Conservation (phyloP, 2,113 vertebrate genomes). For the Steatornis caripensis region DNA sequence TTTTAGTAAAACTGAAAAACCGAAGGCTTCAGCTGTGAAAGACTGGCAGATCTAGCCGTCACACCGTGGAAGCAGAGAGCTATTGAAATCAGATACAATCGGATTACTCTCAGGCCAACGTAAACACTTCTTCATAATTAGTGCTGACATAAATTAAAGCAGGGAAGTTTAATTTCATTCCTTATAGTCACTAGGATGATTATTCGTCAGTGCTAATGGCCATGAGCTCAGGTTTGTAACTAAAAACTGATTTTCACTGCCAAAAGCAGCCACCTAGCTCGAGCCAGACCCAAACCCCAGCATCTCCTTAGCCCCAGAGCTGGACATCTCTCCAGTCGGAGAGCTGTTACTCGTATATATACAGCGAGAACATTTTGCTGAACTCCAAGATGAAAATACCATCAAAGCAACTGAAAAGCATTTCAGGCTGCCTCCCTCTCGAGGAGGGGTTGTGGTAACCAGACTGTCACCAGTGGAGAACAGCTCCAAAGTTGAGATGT, state of each 20-base stretch:
- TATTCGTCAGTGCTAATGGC: not conserved
- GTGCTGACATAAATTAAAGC: not conserved
- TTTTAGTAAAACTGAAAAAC: not conserved
- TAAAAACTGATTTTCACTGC: not conserved
- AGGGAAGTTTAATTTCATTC: not conserved
- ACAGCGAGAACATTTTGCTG: not conserved
- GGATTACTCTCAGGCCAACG: not conserved
- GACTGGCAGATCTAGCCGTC: not conserved
- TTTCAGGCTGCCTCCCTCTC: not conserved
- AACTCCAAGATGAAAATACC: not conserved
- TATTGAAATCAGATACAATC: not conserved
- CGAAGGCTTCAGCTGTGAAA: not conserved
- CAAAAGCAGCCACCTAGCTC: not conserved
- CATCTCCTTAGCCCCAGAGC: not conserved
- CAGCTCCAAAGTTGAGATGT: not conserved
- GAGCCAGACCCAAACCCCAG: not conserved
- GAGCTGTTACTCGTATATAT: not conserved
- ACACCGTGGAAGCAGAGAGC: not conserved
- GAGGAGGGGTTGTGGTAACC: fast-evolving
- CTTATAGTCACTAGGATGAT: not conserved
- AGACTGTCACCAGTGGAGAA: not conserved
- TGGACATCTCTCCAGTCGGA: not conserved
- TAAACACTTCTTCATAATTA: not conserved
- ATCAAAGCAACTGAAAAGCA: not conserved
- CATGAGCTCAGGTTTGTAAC: not conserved